Conservation (phyloP, 2,113 vertebrate species). For the Albula goreensis region DNA sequence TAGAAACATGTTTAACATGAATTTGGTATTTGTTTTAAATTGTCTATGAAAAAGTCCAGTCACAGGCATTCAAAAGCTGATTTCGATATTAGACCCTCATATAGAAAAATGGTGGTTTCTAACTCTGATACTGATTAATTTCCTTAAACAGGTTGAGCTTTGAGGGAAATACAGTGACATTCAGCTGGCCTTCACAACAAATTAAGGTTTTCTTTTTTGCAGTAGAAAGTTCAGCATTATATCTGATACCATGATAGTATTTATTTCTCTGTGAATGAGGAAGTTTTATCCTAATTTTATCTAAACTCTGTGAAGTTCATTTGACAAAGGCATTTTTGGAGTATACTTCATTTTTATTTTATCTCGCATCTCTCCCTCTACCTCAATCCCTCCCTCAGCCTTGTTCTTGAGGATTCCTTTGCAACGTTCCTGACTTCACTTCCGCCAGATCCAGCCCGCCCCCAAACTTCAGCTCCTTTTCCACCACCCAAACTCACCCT, state of each 20-base stretch:
- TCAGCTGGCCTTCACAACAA: no score
- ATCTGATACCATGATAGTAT: no score
- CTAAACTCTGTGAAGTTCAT: no score
- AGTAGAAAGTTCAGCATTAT: no score
- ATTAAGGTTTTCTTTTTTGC: conserved; percentile 14
- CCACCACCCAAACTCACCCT: conserved; percentile 62
- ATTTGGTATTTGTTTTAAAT: conserved; percentile 9
- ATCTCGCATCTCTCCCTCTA: neutral
- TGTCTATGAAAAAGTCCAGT: neutral
- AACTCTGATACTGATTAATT: no score
- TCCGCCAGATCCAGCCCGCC: conserved; percentile 59
- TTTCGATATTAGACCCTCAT: conserved; percentile 35
- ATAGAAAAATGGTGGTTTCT: conserved; percentile 39
- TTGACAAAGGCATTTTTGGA: no score
- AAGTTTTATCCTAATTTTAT: no score
- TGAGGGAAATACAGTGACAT: conserved; percentile 33
- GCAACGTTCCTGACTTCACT: conserved; percentile 62
- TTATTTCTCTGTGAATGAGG: no score
- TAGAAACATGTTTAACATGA: neutral
- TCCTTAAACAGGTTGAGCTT: conserved; percentile 63
- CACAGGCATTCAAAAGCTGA: no score
- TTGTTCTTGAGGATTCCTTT: conserved; percentile 71
- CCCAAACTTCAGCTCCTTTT: conserved; percentile 22
- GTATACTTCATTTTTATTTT: neutral
- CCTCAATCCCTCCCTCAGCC: conserved; percentile 36